Evolutionary conservation across 1,140 invertebrate genomes (phyloP), one percentile per base, ranked within the genome.

Genomic region (Plutomurus gul): DNA sequence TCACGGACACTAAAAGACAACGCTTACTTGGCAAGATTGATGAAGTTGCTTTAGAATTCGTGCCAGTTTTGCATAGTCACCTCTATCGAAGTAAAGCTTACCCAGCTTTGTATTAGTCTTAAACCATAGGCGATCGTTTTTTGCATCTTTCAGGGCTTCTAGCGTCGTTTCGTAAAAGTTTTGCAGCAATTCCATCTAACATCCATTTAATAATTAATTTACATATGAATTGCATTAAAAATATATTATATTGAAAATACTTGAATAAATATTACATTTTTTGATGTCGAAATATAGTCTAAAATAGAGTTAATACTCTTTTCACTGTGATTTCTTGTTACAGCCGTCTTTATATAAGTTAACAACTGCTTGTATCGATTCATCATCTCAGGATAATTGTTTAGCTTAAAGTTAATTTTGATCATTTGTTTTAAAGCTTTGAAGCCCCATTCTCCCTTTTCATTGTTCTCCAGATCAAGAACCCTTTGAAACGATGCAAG

Each of bases 371-470:
- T 98, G 86, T 99, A 99, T 75, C 96, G 90, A 2, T 89, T 88
- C 96, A 99, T 98, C 97, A 99, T 99, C 88, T 98, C 95, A 82
- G 93, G 92, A 86, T 95, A 98, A 88, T 98, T 96, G 60, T 90
- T 90, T 95, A 99, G 87, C 91, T 96, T 96, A 87, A 99, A 99
- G 87, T 99, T 99, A 74, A 99, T 99, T 90, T 99, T 99, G 51
- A 99, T 99, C 97, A 99, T 99, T 87, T 99, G 98, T 87, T 99
- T 99, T 1, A 99, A 89, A n/a, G 98, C 98, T 90, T 99, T 99
- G 85, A 99, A 99, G 0, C 98, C 98, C 98, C 98, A 99, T 90
- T 99, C 98, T 60, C 98, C 98, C 88, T 99, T 99, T 83, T 99
- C 97, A 6, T 96, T 96, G 60, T 94, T 94, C 89, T 99, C 97